These are phyloP conservation scores for Diloba caeruleocephala DNA, from an alignment of 2,888 invertebrate genomes.

Conservation along the genomic window DNA sequence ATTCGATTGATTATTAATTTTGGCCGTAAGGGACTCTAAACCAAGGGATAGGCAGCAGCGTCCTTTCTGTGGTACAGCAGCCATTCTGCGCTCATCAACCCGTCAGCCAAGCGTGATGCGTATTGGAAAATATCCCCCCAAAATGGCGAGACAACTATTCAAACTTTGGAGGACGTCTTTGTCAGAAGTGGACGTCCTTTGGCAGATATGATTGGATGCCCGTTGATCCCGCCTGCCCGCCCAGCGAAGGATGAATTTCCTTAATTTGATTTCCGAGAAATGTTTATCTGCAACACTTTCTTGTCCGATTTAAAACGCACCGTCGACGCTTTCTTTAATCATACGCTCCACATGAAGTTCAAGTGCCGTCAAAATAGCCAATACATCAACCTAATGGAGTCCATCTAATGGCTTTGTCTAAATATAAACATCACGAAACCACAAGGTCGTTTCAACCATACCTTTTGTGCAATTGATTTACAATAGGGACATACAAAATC, in stretches of 20 bases:
- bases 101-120: too few relatives aligned
- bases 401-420: conserved; percentile 60
- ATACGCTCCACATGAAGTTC: conserved; percentile 50
- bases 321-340: conserved; percentile 52
- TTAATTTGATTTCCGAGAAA: conserved; percentile 53
- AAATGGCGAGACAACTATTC: too few relatives aligned
- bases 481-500: conserved; percentile 68
- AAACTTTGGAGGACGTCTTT: too few relatives aligned
- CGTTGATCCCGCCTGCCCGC: conserved; percentile 46
- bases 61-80: too few relatives aligned
- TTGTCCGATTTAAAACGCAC: conserved; percentile 39
- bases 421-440: conserved; percentile 58
- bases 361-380: conserved; percentile 61
- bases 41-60: too few relatives aligned
- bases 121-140: too few relatives aligned
- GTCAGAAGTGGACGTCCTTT: too few relatives aligned
- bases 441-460: conserved; percentile 72
- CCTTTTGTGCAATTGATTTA: conserved; percentile 65
- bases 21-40: too few relatives aligned
- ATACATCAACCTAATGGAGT: conserved; percentile 61
- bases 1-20: too few relatives aligned
- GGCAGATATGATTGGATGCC: too few relatives aligned
- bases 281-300: conserved; percentile 49
- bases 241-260: conserved; percentile 47
- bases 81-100: too few relatives aligned